Evolutionary conservation across 2,113 vertebrate species (phyloP).

Genomic region (Laterallus jamaicensis): DNA sequence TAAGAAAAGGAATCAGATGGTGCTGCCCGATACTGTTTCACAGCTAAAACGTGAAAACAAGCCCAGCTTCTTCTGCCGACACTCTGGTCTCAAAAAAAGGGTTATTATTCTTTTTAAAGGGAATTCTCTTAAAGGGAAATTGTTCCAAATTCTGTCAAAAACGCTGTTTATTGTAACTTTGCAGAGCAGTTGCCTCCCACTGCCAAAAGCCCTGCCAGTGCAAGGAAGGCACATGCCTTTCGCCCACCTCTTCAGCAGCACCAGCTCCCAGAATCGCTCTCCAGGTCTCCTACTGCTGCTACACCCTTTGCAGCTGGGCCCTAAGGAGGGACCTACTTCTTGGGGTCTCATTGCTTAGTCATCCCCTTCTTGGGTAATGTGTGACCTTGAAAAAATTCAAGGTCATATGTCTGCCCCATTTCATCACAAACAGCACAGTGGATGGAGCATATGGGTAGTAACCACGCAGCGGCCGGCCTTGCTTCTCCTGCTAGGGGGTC

Average conservation of each 20-base stretch:
- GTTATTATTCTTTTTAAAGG: constrained; percentile 51
- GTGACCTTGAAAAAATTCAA: not conserved
- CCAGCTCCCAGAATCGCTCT: not conserved
- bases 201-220: fast-evolving
- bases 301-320: not conserved
- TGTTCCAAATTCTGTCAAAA: not conserved
- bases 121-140: constrained; percentile 57
- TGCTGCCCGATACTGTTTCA: constrained; percentile 58
- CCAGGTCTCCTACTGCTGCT: fast-evolving
- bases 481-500: not conserved
- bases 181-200: not conserved
- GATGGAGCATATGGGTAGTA: not conserved
- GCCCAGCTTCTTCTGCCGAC: constrained; percentile 22
- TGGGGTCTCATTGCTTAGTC: not conserved
- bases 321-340: not conserved
- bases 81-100: constrained; percentile 8
- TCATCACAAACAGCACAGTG: not conserved
- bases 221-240: not conserved
- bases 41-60: constrained; percentile 62
- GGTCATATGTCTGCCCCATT: not conserved
- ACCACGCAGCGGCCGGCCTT: not conserved
- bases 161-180: not conserved
- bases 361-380: no score
- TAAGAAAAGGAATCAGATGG: constrained; percentile 73
- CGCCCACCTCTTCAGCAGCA: not conserved